These are phyloP conservation scores for Enteromius radiatus DNA, from an alignment of 2,797 vertebrate genomes.

Conservation along the genomic window DNA sequence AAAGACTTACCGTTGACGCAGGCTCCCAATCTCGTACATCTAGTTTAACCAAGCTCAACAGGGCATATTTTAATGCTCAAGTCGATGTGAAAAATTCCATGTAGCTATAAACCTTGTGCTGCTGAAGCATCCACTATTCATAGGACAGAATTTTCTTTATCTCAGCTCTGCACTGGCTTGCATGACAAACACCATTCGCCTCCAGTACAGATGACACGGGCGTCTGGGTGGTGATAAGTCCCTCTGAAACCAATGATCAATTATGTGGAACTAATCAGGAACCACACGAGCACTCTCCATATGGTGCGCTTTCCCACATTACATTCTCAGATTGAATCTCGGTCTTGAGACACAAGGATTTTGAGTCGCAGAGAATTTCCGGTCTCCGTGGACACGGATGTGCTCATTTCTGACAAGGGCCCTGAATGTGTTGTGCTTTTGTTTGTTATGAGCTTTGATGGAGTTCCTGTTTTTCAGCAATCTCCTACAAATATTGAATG, in stretches of 20 bases:
- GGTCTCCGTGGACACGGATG: background rate
- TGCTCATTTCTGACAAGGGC: background rate
- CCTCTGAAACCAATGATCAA: slow-evolving; percentile 45
- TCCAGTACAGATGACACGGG: slow-evolving; percentile 38
- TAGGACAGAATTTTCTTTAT: slow-evolving; percentile 20
- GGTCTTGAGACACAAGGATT: slow-evolving; percentile 19
- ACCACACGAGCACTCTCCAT: slow-evolving; percentile 40
- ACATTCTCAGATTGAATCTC: slow-evolving; percentile 28
- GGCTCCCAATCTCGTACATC: slow-evolving; percentile 13
- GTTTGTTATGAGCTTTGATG: slow-evolving; percentile 19
- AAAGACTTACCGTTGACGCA: background rate
- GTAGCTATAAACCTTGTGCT: slow-evolving; percentile 18
- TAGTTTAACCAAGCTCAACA: slow-evolving; percentile 28
- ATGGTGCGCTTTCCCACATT: background rate
- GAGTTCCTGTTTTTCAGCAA: slow-evolving; percentile 6
- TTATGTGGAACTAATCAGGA: slow-evolving; percentile 41
- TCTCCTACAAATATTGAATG: slow-evolving; percentile 12
- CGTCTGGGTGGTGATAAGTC: slow-evolving; percentile 40
- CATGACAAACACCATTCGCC: slow-evolving; percentile 28
- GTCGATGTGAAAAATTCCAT: background rate
- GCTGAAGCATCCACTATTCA: slow-evolving; percentile 28
- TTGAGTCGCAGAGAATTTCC: background rate
- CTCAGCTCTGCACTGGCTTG: slow-evolving; percentile 39
- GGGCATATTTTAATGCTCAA: background rate
- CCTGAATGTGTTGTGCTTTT: slow-evolving; percentile 25